phyloP scores from a whole-genome alignment of 2,113 vertebrate genomes.

The Loxodonta africana region DNA sequence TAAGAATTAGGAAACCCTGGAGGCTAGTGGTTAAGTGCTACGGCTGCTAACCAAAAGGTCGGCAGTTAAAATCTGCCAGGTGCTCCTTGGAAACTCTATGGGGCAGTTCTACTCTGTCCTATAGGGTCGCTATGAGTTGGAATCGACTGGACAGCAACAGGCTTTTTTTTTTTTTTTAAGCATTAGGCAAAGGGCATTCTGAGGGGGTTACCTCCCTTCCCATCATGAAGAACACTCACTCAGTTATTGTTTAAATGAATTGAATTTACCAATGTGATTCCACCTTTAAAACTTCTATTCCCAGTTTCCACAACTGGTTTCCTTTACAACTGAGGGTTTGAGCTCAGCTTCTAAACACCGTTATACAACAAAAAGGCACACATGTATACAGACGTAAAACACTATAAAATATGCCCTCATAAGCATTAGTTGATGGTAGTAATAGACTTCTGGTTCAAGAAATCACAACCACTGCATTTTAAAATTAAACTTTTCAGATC shows the following conservation, averaged over 20 bases:
- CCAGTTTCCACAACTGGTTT: background rate
- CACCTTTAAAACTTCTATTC: background rate
- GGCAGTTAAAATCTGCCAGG: too few species aligned
- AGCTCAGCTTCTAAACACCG: background rate
- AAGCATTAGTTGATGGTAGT: background rate
- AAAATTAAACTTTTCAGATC: background rate
- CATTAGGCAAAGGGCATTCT: background rate
- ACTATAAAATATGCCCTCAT: background rate
- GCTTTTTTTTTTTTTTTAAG: too few species aligned
- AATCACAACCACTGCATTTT: background rate
- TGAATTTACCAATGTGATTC: background rate
- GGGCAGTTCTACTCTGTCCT: too few species aligned
- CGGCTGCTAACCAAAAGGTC: too few species aligned
- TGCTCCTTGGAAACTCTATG: too few species aligned
- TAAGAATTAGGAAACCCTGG: background rate
- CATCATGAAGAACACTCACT: rapidly evolving
- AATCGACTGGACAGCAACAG: too few species aligned
- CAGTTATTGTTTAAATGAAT: background rate
- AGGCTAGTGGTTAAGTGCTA: too few species aligned
- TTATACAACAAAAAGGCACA: background rate
- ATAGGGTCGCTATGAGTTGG: too few species aligned
- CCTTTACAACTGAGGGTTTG: background rate
- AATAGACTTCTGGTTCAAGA: background rate
- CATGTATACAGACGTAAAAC: rapidly evolving
- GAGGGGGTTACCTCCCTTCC: background rate